These are phyloP conservation scores for Mallotus villosus DNA, from an alignment of 2,797 vertebrate species.

Conservation along the genomic window DNA sequence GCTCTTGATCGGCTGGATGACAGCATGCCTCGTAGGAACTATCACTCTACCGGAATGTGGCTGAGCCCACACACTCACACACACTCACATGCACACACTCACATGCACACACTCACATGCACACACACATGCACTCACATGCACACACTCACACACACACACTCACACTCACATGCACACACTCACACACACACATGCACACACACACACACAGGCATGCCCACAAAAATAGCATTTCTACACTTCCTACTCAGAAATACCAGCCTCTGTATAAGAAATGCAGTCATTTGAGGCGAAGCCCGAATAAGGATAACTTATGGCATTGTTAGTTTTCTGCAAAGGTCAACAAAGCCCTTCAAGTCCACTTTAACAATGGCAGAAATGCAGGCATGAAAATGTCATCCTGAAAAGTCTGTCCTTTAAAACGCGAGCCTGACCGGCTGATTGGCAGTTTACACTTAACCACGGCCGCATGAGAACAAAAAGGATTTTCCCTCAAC, in stretches of 20 bases:
- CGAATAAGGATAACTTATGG: not conserved
- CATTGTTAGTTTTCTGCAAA: slow-evolving; percentile 44
- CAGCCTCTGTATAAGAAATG: not conserved
- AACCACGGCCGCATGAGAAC: slow-evolving; percentile 9
- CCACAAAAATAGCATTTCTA: not conserved
- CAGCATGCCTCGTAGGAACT: slow-evolving; percentile 3
- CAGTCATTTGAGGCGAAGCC: slow-evolving; percentile 5
- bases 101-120: not conserved
- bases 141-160: slow-evolving; percentile 1
- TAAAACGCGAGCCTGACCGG: not conserved
- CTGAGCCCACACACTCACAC: slow-evolving; percentile 1
- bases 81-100: not conserved
- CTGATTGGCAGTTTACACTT: slow-evolving; percentile 19
- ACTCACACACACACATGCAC: not conserved
- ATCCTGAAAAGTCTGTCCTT: slow-evolving; percentile 30
- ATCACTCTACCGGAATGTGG: slow-evolving; percentile 30
- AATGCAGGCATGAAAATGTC: slow-evolving; percentile 42
- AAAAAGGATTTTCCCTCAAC: slow-evolving; percentile 22
- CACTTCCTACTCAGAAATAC: not conserved
- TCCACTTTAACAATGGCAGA: slow-evolving; percentile 30
- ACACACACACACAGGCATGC: not conserved
- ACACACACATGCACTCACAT: not conserved
- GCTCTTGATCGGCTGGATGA: slow-evolving; percentile 5
- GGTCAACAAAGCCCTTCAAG: slow-evolving; percentile 35
- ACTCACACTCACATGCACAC: not conserved